Percentiles rank a stretch among this genome's conserved stretches.
These are phyloP conservation scores for Anolis apletophallus DNA, from an alignment of 2,797 vertebrate genomes.

Conservation along the genomic window DNA sequence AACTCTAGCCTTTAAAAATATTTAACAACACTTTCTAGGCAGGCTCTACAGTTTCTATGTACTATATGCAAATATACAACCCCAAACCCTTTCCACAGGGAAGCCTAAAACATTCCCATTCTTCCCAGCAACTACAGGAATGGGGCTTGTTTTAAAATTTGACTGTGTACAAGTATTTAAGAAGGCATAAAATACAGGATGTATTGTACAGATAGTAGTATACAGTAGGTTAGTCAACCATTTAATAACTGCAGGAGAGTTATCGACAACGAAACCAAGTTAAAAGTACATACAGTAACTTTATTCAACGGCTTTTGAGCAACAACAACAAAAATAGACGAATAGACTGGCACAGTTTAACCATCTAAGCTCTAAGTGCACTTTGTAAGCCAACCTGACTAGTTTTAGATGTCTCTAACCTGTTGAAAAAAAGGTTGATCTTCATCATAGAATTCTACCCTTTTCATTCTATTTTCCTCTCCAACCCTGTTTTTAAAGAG, in stretches of 20 bases:
- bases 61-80: slow-evolving; percentile 54
- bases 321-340: slow-evolving; percentile 56
- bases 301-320: slow-evolving; percentile 62
- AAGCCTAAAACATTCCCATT: slow-evolving; percentile 41
- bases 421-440: background rate
- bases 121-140: slow-evolving; percentile 45
- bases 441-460: background rate
- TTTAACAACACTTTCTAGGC: slow-evolving; percentile 58
- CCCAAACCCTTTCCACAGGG: slow-evolving; percentile 43
- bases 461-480: background rate
- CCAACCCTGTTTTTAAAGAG: background rate
- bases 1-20: slow-evolving; percentile 59
- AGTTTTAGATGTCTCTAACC: background rate
- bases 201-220: slow-evolving; percentile 22
- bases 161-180: slow-evolving; percentile 72
- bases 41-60: slow-evolving; percentile 46
- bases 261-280: slow-evolving; percentile 66
- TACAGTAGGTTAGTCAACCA: slow-evolving; percentile 12
- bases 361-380: slow-evolving; percentile 84
- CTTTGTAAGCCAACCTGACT: slow-evolving; percentile 76
- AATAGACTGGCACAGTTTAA: slow-evolving; percentile 72
- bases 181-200: slow-evolving; percentile 71
- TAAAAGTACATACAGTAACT: slow-evolving; percentile 11
- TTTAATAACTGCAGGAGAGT: slow-evolving; percentile 68
- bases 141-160: slow-evolving; percentile 65